These are phyloP conservation scores for Subanguina moxae DNA, from an alignment of 1,140 invertebrate genomes.

Conservation along the genomic window DNA sequence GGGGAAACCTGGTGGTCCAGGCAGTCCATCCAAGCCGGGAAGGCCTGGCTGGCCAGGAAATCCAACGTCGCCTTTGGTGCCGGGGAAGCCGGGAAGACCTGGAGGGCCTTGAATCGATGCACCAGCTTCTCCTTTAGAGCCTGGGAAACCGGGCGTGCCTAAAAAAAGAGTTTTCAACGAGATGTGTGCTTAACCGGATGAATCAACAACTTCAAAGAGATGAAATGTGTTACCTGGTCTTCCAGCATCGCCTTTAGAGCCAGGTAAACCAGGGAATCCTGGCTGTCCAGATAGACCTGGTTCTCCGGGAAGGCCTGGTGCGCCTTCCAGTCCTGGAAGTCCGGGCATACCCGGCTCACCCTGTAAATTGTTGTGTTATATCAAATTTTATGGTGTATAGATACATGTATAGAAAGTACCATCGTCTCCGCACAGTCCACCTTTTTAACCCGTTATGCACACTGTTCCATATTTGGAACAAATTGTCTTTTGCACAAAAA, in stretches of 20 bases:
- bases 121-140: slow-evolving; percentile 59
- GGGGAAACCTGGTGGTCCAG: slow-evolving; percentile 43
- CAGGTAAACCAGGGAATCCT: slow-evolving; percentile 61
- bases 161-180: background rate
- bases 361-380: background rate
- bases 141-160: slow-evolving; percentile 53
- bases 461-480: too few relatives aligned
- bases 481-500: too few relatives aligned
- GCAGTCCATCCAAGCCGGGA: slow-evolving; percentile 34
- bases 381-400: background rate
- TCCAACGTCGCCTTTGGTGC: slow-evolving; percentile 51
- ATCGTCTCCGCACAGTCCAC: too few relatives aligned
- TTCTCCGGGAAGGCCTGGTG: slow-evolving; percentile 19
- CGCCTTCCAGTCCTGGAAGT: slow-evolving; percentile 23
- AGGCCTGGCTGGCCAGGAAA: slow-evolving; percentile 22
- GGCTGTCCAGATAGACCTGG: slow-evolving; percentile 59
- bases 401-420: background rate
- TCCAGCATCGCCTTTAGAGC: slow-evolving; percentile 47
- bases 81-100: slow-evolving; percentile 47
- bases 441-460: too few relatives aligned
- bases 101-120: slow-evolving; percentile 46
- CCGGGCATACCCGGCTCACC: slow-evolving; percentile 14
- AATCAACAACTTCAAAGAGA: background rate
- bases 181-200: background rate
- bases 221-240: slow-evolving; percentile 26